Evolutionary conservation across 2,113 vertebrate species (phyloP), one percentile per base, ranked within the genome.

Genomic region (Haemorhous mexicanus): DNA sequence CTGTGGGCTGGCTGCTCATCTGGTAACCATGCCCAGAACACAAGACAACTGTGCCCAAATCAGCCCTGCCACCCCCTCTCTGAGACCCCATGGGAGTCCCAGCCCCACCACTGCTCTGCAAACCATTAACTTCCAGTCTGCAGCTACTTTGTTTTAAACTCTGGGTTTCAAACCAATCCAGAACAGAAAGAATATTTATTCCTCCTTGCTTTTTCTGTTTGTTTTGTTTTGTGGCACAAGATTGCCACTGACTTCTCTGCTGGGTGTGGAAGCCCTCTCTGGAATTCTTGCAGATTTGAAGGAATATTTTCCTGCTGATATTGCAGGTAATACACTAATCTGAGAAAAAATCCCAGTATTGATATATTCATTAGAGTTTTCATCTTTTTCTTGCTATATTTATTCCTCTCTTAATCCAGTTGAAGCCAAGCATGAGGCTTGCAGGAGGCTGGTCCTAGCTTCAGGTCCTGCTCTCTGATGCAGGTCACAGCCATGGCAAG

Each of bases 41-140:
- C 10, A 7, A n/a, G 47, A 13, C 39, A 78, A 3, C 33, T 20
- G 6, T 46, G n/a, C 47, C 47, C 43, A 37, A 20, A 28, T 33
- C 72, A 79, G 35, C 26, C 49, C 28, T 2, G 2, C 24, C 41
- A 16, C 6, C 10, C 10, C 12, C 5, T 0, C 62, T 35, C 62
- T 46, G 33, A 39, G 22, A 52, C 2, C 44, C 17, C 3, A 10
- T 1, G 0, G 20, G n/a, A 53, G 24, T n/a, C 32, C 69, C 33
- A 43, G 23, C 22, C 21, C 61, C 26, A 35, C 16, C 64, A 32
- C 55, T 35, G 56, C 46, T 79, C 70, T 75, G 62, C 56, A 67
- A 62, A 52, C 18, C 43, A 20, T 37, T 58, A 0, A 44, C 63
- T 44, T 67, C 66, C 73, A 80, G 16, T 28, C 66, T 70, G 56